Conservation (phyloP, 2,113 vertebrate genomes). For the Chloropsis cyanopogon region DNA sequence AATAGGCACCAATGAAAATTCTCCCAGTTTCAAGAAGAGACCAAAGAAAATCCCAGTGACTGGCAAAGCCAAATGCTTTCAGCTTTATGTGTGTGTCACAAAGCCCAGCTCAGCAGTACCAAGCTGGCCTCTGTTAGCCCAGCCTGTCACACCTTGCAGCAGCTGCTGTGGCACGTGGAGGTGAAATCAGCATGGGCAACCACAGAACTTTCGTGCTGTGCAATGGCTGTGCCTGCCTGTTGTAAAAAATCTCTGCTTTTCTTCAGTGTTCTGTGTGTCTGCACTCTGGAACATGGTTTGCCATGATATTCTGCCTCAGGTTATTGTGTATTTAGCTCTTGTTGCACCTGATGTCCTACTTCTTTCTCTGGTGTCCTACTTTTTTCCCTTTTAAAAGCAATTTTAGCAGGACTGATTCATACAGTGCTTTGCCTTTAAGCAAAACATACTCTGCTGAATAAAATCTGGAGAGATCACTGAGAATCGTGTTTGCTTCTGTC, state of each 20-base stretch:
- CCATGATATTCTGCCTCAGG: background rate
- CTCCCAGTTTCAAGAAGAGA: background rate
- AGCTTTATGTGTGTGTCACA: background rate
- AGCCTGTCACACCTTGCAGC: background rate
- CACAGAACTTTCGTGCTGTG: background rate
- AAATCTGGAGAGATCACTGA: background rate
- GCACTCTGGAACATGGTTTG: background rate
- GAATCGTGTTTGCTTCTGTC: background rate
- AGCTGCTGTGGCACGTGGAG: background rate
- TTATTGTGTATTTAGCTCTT: background rate
- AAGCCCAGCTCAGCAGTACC: background rate
- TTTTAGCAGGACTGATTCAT: background rate
- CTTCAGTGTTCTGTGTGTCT: background rate
- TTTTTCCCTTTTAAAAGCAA: background rate
- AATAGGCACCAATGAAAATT: background rate
- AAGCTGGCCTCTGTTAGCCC: background rate
- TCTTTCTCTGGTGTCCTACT: background rate
- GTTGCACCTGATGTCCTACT: background rate
- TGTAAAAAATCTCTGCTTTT: background rate
- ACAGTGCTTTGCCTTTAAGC: conserved; percentile 34
- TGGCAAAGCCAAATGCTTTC: background rate
- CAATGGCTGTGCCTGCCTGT: background rate
- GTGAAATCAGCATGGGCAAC: background rate
- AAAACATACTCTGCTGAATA: background rate
- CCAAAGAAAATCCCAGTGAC: background rate